phyloP scores from a whole-genome alignment of 2,888 invertebrate species.

The Punctoribates punctum region DNA sequence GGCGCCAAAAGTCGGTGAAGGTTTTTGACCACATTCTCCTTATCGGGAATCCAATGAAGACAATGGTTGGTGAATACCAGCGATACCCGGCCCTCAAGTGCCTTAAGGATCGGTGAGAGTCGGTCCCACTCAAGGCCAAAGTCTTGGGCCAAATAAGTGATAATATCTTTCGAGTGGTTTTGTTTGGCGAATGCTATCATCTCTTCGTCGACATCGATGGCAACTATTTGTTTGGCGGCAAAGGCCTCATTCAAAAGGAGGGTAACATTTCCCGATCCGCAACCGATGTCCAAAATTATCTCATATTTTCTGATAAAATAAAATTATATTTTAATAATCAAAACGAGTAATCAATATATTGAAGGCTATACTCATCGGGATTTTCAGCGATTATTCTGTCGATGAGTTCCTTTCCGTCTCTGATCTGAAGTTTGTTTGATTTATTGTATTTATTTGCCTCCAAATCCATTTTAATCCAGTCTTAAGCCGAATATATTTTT shows the following conservation, averaged over 20 bases:
- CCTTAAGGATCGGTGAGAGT: not conserved
- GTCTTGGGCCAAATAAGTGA: conserved; percentile 2
- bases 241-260: not conserved
- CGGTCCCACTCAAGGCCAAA: not conserved
- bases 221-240: not conserved
- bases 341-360: no score
- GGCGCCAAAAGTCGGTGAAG: not conserved
- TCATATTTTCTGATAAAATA: not conserved
- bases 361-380: not conserved
- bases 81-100: conserved; percentile 4
- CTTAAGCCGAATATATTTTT: not conserved
- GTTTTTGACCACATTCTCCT: conserved; percentile 21
- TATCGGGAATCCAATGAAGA: conserved; percentile 5
- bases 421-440: not conserved
- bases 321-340: no score
- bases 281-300: not conserved
- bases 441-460: conserved; percentile 5
- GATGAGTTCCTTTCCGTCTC: not conserved
- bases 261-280: conserved; percentile 8
- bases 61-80: not conserved
- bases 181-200: not conserved
- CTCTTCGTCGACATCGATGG: not conserved
- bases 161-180: not conserved
- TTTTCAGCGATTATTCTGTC: not conserved
- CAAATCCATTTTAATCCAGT: not conserved